Conservation (phyloP, 2,888 invertebrate genomes). For the Thysanoteuthis rhombus region DNA sequence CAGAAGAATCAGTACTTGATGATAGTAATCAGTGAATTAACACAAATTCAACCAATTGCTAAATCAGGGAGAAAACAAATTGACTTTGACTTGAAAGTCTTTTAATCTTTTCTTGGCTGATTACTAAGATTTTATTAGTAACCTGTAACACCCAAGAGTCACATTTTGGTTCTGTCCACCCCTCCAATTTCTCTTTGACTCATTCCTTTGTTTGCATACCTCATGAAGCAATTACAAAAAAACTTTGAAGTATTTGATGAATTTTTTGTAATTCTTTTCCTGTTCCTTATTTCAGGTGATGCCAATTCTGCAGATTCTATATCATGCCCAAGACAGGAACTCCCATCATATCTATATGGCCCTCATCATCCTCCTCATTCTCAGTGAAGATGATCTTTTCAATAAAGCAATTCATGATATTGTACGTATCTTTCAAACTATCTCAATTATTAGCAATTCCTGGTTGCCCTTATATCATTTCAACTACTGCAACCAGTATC, state of each 20-base stretch:
- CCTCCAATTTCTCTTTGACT: not conserved
- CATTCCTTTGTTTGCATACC: not conserved
- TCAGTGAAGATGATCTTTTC: conserved; percentile 95
- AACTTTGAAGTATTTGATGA: not conserved
- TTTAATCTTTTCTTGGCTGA: too few relatives aligned
- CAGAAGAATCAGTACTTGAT: too few relatives aligned
- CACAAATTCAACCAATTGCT: too few relatives aligned
- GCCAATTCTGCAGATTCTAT: conserved; percentile 91
- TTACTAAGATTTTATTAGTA: too few relatives aligned
- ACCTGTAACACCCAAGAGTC: too few relatives aligned
- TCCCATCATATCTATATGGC: conserved; percentile 98
- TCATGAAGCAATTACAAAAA: not conserved
- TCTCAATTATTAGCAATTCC: too few relatives aligned
- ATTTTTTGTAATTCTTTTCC: not conserved
- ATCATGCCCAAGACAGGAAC: conserved; percentile 75
- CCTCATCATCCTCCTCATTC: conserved; percentile 90
- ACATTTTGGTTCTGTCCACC: too few relatives aligned
- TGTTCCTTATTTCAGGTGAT: conserved; percentile 54
- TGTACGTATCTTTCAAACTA: conserved; percentile 73
- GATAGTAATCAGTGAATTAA: too few relatives aligned
- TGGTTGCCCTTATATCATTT: too few relatives aligned
- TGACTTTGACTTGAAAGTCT: too few relatives aligned
- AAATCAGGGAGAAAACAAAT: too few relatives aligned
- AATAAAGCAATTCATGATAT: conserved; percentile 93
- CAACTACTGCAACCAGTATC: too few relatives aligned